Evolutionary conservation across 1,140 invertebrate genomes (phyloP).

Genomic region (Hormaphis cornu): DNA sequence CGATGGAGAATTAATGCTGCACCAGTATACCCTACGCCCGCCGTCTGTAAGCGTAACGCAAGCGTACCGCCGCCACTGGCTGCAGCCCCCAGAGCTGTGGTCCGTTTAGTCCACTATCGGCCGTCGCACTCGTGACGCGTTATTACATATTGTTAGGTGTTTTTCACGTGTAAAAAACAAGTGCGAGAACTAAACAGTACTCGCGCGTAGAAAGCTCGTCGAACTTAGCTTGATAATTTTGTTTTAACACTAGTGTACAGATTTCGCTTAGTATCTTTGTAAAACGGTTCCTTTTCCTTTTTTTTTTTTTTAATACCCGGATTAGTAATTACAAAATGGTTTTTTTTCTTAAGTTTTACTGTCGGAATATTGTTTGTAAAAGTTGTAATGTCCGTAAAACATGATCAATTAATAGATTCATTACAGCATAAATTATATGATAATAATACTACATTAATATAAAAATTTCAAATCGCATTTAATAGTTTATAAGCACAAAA

Average conservation of each 20-base stretch:
- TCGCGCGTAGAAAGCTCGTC: too few relatives aligned
- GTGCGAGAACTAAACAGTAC: not conserved
- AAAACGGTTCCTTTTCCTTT: too few relatives aligned
- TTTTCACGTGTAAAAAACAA: too few relatives aligned
- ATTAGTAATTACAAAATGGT: too few relatives aligned
- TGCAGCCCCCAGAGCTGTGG: not conserved
- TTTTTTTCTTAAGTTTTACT: too few relatives aligned
- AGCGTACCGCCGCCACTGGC: not conserved
- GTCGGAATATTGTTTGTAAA: not conserved
- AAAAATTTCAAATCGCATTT: not conserved
- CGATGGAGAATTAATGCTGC: not conserved
- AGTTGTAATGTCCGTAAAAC: constrained; percentile 19
- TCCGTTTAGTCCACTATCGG: not conserved
- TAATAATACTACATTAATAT: not conserved
- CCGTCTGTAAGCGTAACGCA: not conserved
- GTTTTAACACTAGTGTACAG: too few relatives aligned
- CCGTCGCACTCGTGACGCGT: not conserved
- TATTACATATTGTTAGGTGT: not conserved
- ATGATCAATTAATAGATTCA: too few relatives aligned
- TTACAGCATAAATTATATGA: constrained; percentile 10
- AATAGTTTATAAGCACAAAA: not conserved
- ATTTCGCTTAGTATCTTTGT: too few relatives aligned
- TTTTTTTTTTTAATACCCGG: too few relatives aligned
- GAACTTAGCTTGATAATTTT: too few relatives aligned
- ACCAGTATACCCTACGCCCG: not conserved